Percentiles rank a stretch among this genome's conserved stretches.
Conservation (phyloP, 2,888 invertebrate species). For the Linyphia triangularis region DNA sequence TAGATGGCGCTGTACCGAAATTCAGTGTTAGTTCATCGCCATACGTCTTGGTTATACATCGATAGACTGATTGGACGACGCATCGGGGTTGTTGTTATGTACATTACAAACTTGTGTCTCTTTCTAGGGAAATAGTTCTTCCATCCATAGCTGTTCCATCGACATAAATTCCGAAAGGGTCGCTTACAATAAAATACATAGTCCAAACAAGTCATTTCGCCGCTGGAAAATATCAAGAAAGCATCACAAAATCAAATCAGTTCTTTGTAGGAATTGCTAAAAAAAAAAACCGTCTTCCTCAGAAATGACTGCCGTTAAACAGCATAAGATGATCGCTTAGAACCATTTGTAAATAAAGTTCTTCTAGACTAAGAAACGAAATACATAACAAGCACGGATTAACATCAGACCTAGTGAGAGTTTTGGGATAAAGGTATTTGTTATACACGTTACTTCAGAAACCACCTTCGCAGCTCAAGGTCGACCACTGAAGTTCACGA, state of each 20-base stretch:
- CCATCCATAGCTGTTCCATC: background rate
- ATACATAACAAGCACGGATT: background rate
- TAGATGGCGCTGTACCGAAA: slow-evolving; percentile 34
- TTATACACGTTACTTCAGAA: background rate
- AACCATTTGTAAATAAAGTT: background rate
- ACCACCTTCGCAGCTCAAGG: background rate
- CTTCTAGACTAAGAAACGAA: background rate
- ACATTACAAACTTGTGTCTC: background rate
- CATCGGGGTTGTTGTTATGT: slow-evolving; percentile 32
- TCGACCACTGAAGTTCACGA: background rate
- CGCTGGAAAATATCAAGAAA: too few species aligned
- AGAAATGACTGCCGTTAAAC: too few species aligned
- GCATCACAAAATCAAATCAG: too few species aligned
- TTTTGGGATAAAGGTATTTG: background rate
- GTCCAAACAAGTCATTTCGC: too few species aligned
- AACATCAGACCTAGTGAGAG: background rate
- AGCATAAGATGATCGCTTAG: too few species aligned
- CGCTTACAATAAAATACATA: background rate
- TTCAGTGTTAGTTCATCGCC: background rate
- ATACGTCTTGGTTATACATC: slow-evolving; percentile 48
- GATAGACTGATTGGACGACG: slow-evolving; percentile 68
- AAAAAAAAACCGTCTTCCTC: too few species aligned
- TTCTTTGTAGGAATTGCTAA: too few species aligned
- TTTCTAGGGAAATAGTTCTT: background rate
- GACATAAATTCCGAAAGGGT: background rate